Conservation (phyloP, 2,888 invertebrate genomes). For the Machimus rusticus region DNA sequence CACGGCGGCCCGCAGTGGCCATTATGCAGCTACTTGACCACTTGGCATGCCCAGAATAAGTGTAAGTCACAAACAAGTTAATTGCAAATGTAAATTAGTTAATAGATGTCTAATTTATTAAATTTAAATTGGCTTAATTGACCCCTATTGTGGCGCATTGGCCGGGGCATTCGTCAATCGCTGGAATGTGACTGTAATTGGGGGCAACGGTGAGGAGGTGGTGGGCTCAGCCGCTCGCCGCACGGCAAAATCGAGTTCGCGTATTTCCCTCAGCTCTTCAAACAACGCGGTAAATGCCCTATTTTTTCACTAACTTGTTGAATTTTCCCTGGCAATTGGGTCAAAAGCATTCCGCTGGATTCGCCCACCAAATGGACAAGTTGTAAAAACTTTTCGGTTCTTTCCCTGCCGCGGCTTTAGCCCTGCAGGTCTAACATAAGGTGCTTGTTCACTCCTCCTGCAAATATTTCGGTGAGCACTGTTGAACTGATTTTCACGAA, state of each 20-base stretch:
- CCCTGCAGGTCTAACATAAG: neutral
- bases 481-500: neutral
- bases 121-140: constrained; percentile 64
- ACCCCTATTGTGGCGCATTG: constrained; percentile 57
- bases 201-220: neutral
- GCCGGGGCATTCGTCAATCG: constrained; percentile 9
- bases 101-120: constrained; percentile 62
- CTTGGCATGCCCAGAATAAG: constrained; percentile 22
- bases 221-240: neutral
- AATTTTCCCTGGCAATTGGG: neutral
- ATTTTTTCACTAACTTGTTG: constrained; percentile 11
- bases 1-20: neutral
- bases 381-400: neutral
- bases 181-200: neutral
- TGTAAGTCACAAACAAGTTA: constrained; percentile 50
- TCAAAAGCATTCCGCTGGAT: neutral
- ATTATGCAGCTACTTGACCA: constrained; percentile 32
- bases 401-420: neutral
- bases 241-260: neutral
- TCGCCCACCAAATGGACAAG: neutral
- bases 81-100: constrained; percentile 58
- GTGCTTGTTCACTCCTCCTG: neutral
- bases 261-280: neutral
- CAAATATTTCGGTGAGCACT: neutral
- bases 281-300: neutral